Base-by-base conservation (phyloP, 2,888 invertebrate species). In the Drosophila gaucha region DNA sequence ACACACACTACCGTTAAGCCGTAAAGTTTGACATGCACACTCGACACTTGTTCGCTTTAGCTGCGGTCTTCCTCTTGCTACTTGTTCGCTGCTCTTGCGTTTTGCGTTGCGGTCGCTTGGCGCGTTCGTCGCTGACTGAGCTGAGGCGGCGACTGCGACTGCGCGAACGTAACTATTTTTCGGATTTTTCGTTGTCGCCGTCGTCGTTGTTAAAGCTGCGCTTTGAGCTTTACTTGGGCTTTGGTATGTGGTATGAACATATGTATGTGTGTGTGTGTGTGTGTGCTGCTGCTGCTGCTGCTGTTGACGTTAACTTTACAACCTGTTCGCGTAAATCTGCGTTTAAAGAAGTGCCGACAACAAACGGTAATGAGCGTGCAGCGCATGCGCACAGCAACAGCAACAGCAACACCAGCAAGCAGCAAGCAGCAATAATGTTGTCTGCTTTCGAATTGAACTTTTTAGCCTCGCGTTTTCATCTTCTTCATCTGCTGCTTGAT, bases 271-370 rank as follows among this genome's bases (percentile, higher is more conserved):
- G 60, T 44, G 12, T 1, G 1, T 41, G 57, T 20, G 63, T 63
- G 16, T 41, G 57, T 35, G n/a, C n/a, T 30, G 47, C 26, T 60
- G 63, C 26, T 43, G 52, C n/a, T 38, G 68, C 50, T 44, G 41
- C 43, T 52, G 58, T 38, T 38, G 68, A 50, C 35, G 73, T 60
- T 62, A 58, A 58, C 67, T 67, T 75, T 74, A 78, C 85, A 86
- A 88, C 85, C 88, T 88, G 86, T 86, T 86, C 74, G 80, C 72
- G 67, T 70, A 67, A 83, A 79, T 71, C 75, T 74, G 71, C 66
- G 67, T 66, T 85, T 85, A 77, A 80, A 88, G 75, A 86, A 84
- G 63, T 78, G 78, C 80, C 86, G 74, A 83, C 73, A 83, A 74
- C 65, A 65, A 77, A 80, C 78, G 80, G 78, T 80, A 84, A 84